Evolutionary conservation across 2,888 invertebrate species (phyloP).

Genomic region (Trissoscelio sp.): DNA sequence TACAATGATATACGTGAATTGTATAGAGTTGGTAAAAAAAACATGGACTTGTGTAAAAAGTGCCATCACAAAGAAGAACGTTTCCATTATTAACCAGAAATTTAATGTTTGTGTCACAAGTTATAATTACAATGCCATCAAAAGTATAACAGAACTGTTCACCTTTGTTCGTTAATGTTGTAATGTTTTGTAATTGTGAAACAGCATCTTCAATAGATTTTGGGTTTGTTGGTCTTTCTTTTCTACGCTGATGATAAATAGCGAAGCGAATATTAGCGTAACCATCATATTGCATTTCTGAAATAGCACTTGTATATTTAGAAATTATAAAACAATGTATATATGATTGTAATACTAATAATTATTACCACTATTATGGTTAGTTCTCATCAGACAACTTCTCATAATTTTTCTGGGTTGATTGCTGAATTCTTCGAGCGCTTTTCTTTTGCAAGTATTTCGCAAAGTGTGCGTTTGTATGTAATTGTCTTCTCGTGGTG

Average conservation of each 20-base stretch:
- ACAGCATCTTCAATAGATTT: background rate
- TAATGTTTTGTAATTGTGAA: constrained; percentile 3
- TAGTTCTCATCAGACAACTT: background rate
- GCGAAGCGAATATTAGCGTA: constrained; percentile 5
- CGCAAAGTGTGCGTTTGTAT: background rate
- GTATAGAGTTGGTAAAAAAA: constrained; percentile 30
- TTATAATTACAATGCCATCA: constrained; percentile 5
- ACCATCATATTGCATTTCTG: background rate
- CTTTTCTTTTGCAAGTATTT: constrained; percentile 15
- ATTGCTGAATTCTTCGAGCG: background rate
- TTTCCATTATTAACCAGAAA: constrained; percentile 9
- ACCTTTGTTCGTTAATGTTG: background rate
- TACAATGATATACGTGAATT: constrained; percentile 15
- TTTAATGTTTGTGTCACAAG: constrained; percentile 4
- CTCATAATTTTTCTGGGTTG: background rate
- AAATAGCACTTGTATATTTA: background rate
- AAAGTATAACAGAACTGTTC: constrained; percentile 17
- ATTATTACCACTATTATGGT: background rate
- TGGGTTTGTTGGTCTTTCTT: background rate
- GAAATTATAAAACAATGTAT: background rate
- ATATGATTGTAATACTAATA: too few relatives aligned
- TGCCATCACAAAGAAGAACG: too few relatives aligned
- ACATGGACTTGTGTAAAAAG: constrained; percentile 23
- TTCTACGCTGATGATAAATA: constrained; percentile 5
- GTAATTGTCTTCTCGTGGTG: background rate